Conservation (phyloP, 2,113 vertebrate species). For the Arizona elegans region DNA sequence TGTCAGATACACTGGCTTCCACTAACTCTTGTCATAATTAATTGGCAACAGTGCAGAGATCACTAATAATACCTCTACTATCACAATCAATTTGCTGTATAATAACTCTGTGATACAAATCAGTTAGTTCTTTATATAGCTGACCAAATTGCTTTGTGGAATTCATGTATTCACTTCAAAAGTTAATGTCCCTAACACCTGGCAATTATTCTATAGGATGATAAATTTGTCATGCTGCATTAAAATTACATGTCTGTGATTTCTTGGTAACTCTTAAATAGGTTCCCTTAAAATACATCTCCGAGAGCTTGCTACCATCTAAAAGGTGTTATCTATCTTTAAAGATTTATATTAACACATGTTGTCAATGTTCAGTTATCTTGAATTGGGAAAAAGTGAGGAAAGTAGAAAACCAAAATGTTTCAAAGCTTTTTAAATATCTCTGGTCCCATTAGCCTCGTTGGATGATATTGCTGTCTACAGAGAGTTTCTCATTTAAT, state of each 20-base stretch:
- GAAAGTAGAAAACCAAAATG: not conserved
- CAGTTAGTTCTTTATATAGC: conserved; percentile 40
- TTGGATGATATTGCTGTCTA: not conserved
- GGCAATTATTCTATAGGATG: conserved; percentile 29
- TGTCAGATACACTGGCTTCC: conserved; percentile 10
- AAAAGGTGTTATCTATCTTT: not conserved
- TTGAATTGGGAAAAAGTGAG: not conserved
- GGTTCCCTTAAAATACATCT: conserved; percentile 19
- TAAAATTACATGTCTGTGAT: conserved; percentile 38
- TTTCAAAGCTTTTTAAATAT: not conserved
- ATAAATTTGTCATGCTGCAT: conserved; percentile 44
- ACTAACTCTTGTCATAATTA: conserved; percentile 36
- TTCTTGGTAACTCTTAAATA: conserved; percentile 38
- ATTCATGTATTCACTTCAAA: conserved; percentile 46
- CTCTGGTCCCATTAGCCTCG: not conserved
- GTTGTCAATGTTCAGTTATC: not conserved
- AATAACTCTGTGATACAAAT: conserved; percentile 43
- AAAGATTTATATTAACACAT: not conserved
- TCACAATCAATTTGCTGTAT: conserved; percentile 48
- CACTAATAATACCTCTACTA: conserved; percentile 44
- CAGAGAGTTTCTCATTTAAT: not conserved
- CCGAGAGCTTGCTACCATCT: not conserved
- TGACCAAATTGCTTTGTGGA: conserved; percentile 42
- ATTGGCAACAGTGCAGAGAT: conserved; percentile 9
- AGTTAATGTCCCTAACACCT: conserved; percentile 36